A percentile compares a stretch with the other conserved stretches of the same genome.
These are phyloP conservation scores for Thaumatotibia leucotreta DNA, from an alignment of 1,140 invertebrate genomes.

Conservation along the genomic window DNA sequence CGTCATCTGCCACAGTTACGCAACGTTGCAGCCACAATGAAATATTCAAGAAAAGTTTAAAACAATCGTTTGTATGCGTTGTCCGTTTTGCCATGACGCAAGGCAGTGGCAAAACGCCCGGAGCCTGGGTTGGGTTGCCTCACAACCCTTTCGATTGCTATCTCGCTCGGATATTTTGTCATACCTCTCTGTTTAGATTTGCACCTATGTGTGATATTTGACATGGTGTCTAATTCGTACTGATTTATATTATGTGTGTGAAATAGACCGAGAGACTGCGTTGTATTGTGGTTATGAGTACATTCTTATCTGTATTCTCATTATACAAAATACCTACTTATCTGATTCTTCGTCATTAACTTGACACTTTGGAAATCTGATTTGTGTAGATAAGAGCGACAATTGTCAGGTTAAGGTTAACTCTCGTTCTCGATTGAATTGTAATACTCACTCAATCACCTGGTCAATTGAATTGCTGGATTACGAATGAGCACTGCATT, in stretches of 20 bases:
- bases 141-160: neutral
- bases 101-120: conserved; percentile 46
- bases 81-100: conserved; percentile 30
- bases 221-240: neutral
- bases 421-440: neutral
- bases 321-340: too few relatives aligned
- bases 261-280: neutral
- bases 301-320: neutral
- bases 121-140: conserved; percentile 18
- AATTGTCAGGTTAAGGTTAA: neutral
- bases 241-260: neutral
- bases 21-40: conserved; percentile 40
- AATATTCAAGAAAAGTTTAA: conserved; percentile 46
- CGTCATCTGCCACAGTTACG: neutral
- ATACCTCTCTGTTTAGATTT: conserved; percentile 3
- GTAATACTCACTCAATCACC: neutral
- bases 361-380: neutral
- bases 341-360: neutral
- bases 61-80: conserved; percentile 9
- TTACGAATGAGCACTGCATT: too few relatives aligned
- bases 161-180: conserved; percentile 2
- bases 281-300: neutral
- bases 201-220: conserved; percentile 6
- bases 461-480: too few relatives aligned
- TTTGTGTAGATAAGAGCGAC: neutral